These are phyloP conservation scores for Ladona fulva DNA, from an alignment of 1,140 invertebrate species.

Conservation along the genomic window DNA sequence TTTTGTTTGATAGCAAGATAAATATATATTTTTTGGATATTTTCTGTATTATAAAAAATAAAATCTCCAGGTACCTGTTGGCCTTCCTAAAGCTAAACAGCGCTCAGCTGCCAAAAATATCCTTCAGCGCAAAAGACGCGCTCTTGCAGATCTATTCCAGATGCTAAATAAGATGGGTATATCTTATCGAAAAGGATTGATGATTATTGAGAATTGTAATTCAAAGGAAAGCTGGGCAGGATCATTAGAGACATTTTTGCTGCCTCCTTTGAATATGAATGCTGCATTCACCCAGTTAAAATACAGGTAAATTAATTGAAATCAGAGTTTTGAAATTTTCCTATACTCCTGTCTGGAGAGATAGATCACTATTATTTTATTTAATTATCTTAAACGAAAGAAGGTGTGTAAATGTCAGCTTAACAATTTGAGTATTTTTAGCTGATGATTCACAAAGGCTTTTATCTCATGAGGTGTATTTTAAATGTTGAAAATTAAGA, in stretches of 20 bases:
- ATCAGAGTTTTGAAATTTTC: too few relatives aligned
- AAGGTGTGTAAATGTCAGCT: too few relatives aligned
- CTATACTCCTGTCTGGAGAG: too few relatives aligned
- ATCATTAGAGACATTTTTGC: slow-evolving; percentile 21
- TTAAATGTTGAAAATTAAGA: too few relatives aligned
- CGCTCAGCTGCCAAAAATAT: slow-evolving; percentile 70
- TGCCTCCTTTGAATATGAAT: slow-evolving; percentile 51
- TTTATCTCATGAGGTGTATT: too few relatives aligned
- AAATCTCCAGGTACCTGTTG: slow-evolving; percentile 44
- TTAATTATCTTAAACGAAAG: too few relatives aligned
- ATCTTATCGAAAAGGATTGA: slow-evolving; percentile 67
- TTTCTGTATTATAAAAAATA: slow-evolving; percentile 20
- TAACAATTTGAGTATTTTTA: too few relatives aligned
- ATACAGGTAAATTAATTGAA: slow-evolving; percentile 33
- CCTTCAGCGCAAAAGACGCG: slow-evolving; percentile 72
- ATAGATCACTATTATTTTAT: too few relatives aligned
- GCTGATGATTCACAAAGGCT: too few relatives aligned
- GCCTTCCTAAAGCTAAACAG: slow-evolving; percentile 60
- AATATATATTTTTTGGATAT: slow-evolving; percentile 45
- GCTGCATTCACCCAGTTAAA: slow-evolving; percentile 41
- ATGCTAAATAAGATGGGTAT: slow-evolving; percentile 59
- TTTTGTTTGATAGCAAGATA: slow-evolving; percentile 36
- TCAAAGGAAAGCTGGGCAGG: background rate
- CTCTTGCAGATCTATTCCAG: slow-evolving; percentile 75
- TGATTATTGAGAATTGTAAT: slow-evolving; percentile 25